Base-by-base conservation (phyloP, 2,113 vertebrate species). In the Cynopterus brachyotis region DNA sequence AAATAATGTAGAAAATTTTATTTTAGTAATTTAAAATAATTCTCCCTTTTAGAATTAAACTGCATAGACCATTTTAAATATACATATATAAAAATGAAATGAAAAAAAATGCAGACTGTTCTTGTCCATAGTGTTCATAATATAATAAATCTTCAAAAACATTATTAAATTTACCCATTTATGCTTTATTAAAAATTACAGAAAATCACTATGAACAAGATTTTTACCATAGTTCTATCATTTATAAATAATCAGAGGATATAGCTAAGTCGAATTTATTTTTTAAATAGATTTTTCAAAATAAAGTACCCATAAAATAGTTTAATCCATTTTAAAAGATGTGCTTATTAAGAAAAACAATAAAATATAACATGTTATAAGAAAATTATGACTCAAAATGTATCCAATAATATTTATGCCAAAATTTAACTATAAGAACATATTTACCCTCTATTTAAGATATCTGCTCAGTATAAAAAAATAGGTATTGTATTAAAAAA, bases 131-230 rank as follows among this genome's bases (percentile, higher is more conserved):
- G 55, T 92, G 13, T 82, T 81, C 66, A 97, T 32, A 1, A 67
- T 92, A 82, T 60, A 98, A 98, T 97, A 97, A 98, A 94, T 73
- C 62, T 96, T 96, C 95, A 97, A 97, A 97, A 95, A 96, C 20
- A 26, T 81, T 89, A 89, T 45, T 89, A 95, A 82, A 96, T 96
- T 97, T 97, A 97, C 97, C 82, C 96, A 95, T 94, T 97, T 98
- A 97, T 78, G 55, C 64, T 93, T 95, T 97, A 98, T 95, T 97
- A 94, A 98, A 78, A 97, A 67, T 88, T 96, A 96, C 94, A 98
- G 95, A 97, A 98, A 98, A 98, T 97, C 96, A 98, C 84, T 98
- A 97, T 1, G 28, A 97, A 96, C 42, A 93, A 62, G 67, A 92
- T 64, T 97, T 95, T 97, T 96, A 95, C 87, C 1, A 2, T 6